Evolutionary conservation across 2,888 invertebrate species (phyloP), one percentile per base, ranked within the genome.

Genomic region (Sinohyriopsis cumingii): DNA sequence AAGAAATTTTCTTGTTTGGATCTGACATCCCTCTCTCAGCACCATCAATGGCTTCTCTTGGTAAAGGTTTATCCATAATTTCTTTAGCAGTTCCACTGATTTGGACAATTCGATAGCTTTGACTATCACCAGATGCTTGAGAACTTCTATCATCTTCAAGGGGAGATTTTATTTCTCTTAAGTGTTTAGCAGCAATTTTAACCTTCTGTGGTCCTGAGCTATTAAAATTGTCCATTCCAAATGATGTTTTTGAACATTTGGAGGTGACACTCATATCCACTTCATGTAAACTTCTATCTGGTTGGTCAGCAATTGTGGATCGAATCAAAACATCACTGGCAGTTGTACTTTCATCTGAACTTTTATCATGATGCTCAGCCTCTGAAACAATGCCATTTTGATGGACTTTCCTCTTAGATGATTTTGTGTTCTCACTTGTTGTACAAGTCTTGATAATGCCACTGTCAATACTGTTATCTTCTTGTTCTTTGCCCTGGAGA

Each of bases 151-250:
- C 71, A 64, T 77, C 75, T 22, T 77, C 80, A 71, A 73, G 75
- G 9, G 85, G 85, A 24, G 84, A 82, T 54, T 80, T 77, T 18
- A 87, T 85, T 70, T 87, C 86, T 65, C 79, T 71, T 64, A 87
- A 70, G 57, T 79, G 78, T 68, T 84, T 82, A 55, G 82, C 80
- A 1, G 84, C 84, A 33, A 85, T 79, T 71, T 85, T 85, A 5
- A 86, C 82, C 63, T 80, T 84, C 33, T 82, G 80, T 9, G 82
- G 82, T 55, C 80, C 82, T 45, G 79, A 77, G 19, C 75, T 79
- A 66, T 84, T 83, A 28, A 85, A 83, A 69, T 83, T 84, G 61
- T 84, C 82, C 9, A 75, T 71, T 55, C 81, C 80, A 57, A 71
- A 71, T 33, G 79, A 79, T 59, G 77, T 71, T 59, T 76, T 76